Base-by-base conservation (phyloP, 1,140 invertebrate species). In the Cyclargus thomasi region DNA sequence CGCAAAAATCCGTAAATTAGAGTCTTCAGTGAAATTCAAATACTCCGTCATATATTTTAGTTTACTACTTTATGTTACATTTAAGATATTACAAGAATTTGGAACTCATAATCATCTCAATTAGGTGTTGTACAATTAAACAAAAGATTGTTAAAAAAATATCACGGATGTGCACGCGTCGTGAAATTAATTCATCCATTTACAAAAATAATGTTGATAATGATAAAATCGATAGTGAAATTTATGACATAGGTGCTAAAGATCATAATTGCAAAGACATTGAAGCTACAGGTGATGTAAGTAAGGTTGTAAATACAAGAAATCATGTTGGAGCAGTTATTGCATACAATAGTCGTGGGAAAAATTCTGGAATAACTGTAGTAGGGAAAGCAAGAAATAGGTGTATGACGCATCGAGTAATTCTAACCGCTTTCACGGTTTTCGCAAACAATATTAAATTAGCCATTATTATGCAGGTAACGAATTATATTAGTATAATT, bases 271-370 rank as follows among this genome's bases (percentile, higher is more conserved):
- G 21, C 69, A 17, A 55, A 65, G 21, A 67, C 17, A 22, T 21
- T 67, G 6, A 20, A 62, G 36, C 64, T 53, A 21, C 22, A 14
- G 53, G 20, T 22, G 57, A 29, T 18, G 64, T 20, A 64, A 7
- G 39, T 74, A 77, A 71, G 62, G 64, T 73, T 72, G 73, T 69
- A 57, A 20, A 65, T 59, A 47, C 21, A 75, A 73, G 71, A 75
- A 77, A 73, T 70, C 70, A 73, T 70, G 64, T 72, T 71, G 63
- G 71, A 74, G 70, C 68, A 68, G 72, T 79, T 81, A 81, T 74
- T 77, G 70, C 69, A 79, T 77, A 85, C 78, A 84, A 87, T 84
- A 77, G 78, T 74, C 85, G 83, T 87, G 85, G 85, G 85, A 87
- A 87, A 53, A 77, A 82, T 69, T 78, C 70, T 70, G 66, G 67